phyloP scores from a whole-genome alignment of 2,797 vertebrate species.

The Anolis apletophallus region DNA sequence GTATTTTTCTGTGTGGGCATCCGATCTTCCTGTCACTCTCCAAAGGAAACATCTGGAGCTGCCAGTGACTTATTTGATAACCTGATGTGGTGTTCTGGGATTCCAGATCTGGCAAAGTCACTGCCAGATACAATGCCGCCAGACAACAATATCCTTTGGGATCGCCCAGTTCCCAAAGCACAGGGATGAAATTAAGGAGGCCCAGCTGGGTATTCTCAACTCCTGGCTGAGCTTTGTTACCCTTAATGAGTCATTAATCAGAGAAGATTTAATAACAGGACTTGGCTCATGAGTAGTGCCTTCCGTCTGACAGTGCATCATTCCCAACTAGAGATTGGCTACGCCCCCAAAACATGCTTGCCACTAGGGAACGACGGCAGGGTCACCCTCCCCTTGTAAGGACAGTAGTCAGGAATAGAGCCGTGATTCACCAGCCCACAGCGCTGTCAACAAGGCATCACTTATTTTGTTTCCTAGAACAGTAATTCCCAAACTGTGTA shows the following conservation, averaged over 20 bases:
- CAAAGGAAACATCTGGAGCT: background rate
- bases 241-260: slow-evolving; percentile 32
- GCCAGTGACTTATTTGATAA: background rate
- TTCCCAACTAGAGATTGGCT: slow-evolving; percentile 10
- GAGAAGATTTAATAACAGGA: slow-evolving; percentile 31
- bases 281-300: slow-evolving; percentile 5
- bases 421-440: slow-evolving; percentile 2
- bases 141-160: background rate
- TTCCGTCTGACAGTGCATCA: background rate
- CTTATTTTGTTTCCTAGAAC: slow-evolving; percentile 18
- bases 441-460: background rate
- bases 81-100: background rate
- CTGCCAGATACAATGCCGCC: background rate
- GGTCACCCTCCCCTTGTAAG: background rate
- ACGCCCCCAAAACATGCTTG: background rate
- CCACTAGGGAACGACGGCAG: background rate
- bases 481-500: background rate
- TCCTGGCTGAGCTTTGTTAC: slow-evolving; percentile 15
- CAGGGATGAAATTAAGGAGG: background rate
- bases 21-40: background rate
- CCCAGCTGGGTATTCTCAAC: slow-evolving; percentile 20
- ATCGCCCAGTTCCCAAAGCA: background rate
- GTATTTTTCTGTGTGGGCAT: background rate
- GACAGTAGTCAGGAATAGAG: slow-evolving; percentile 6
- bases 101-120: background rate